Evolutionary conservation across 2,113 vertebrate genomes (phyloP), one percentile per base, ranked within the genome.

Genomic region (Mustela lutreola): DNA sequence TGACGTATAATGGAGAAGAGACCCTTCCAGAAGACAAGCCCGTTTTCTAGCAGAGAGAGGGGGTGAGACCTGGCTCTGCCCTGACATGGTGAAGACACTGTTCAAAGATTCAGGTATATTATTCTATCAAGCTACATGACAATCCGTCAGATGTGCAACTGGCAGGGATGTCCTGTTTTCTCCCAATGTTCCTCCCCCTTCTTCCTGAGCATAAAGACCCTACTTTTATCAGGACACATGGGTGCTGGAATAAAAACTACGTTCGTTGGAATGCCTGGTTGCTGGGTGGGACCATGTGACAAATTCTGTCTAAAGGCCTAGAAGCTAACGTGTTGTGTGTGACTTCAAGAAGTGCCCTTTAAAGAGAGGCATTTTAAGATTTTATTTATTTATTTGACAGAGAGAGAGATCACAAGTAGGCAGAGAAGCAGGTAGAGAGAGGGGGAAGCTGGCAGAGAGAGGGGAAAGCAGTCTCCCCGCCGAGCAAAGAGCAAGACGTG

Each of bases 81-180:
- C 62, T 50, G 15, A 8, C 2, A 18, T 2, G 18, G 39, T 22
- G 15, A 18, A 31, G 50, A 19, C 26, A 0, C n/a, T 26, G 45
- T 28, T 9, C 4, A 15, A n/a, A 33, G 45, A 24, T 48, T 11
- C 3, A 9, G 0, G 11, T n/a, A 18, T 1, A 0, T 16, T 19
- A 14, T 48, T 56, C 45, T 36, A 1, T 36, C 48, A 31, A 3
- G 26, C 28, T 31, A 22, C 53, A 1, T 0, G 2, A 22, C 45
- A 45, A 9, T 28, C 28, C 26, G 11, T 24, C 15, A 19, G 7
- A n/a, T 2, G 56, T 28, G 1, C n/a, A 28, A 33, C 21, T 22
- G 15, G 10, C 22, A 15, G 45, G 75, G 45, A 18, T 1, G 26
- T 28, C 48, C 75, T 58, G 2, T 33, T 45, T 48, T 3, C 42